Conservation (phyloP, 1,140 invertebrate species). For the Tetraneura akinire region DNA sequence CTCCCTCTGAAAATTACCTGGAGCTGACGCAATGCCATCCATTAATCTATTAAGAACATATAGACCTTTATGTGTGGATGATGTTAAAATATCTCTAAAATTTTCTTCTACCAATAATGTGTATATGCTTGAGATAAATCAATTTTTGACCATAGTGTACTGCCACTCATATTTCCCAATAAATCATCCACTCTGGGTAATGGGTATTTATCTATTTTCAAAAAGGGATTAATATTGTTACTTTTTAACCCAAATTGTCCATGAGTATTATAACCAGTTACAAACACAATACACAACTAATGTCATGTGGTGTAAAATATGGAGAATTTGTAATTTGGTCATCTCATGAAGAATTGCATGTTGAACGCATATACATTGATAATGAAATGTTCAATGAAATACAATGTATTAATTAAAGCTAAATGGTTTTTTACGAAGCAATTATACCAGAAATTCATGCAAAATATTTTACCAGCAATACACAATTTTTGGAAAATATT, state of each 20-base stretch:
- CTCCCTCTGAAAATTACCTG: slow-evolving; percentile 56
- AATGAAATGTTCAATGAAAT: neutral
- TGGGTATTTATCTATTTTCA: too few species aligned
- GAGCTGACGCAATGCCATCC: slow-evolving; percentile 56
- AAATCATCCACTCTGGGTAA: too few species aligned
- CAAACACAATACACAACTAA: too few species aligned
- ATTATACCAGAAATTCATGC: neutral
- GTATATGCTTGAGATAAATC: too few species aligned
- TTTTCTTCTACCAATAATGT: slow-evolving; percentile 55
- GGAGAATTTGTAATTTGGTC: neutral
- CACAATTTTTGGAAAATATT: neutral
- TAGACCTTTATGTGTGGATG: slow-evolving; percentile 56
- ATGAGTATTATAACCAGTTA: too few species aligned
- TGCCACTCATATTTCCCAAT: too few species aligned
- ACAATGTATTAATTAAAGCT: neutral
- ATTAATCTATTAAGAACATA: slow-evolving; percentile 56
- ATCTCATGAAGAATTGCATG: neutral
- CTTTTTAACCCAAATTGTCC: too few species aligned
- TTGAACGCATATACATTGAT: neutral
- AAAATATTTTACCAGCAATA: neutral
- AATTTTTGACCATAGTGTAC: too few species aligned
- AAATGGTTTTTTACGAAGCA: neutral
- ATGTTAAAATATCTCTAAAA: slow-evolving; percentile 55
- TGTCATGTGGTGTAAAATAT: too few species aligned
- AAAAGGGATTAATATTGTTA: too few species aligned